Percentiles rank a stretch among this genome's conserved stretches.
Evolutionary conservation across 2,797 vertebrate genomes (phyloP).

Genomic region (Rallus crepitans): DNA sequence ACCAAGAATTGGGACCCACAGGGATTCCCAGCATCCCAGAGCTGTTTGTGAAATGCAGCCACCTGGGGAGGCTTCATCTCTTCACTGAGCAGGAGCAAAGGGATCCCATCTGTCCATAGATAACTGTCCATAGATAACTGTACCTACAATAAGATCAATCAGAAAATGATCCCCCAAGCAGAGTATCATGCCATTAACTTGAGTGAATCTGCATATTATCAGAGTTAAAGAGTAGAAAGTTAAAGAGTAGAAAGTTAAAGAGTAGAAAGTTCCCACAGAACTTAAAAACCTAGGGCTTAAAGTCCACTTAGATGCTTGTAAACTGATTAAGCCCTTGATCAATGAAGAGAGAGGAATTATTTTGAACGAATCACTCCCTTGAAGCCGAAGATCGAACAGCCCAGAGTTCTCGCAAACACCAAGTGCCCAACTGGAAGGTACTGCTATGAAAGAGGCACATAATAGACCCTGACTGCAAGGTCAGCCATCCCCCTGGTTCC

Average conservation of each 20-base stretch:
- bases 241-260: too few relatives aligned
- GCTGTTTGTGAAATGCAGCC: slow-evolving; percentile 50
- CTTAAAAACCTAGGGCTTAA: background rate
- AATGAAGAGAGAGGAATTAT: background rate
- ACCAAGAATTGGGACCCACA: background rate
- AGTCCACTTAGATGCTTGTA: background rate
- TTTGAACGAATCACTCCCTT: background rate
- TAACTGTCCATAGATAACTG: background rate
- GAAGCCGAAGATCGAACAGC: background rate
- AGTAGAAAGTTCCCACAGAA: background rate
- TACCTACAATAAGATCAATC: background rate
- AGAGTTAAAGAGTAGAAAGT: background rate
- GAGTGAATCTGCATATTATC: background rate
- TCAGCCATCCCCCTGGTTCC: background rate
- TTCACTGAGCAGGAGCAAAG: background rate
- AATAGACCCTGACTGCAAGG: background rate
- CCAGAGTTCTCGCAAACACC: background rate
- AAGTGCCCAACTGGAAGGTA: background rate
- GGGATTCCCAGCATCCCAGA: slow-evolving; percentile 47
- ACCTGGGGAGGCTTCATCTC: background rate
- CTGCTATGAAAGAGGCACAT: background rate
- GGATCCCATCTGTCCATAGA: background rate
- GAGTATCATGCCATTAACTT: background rate
- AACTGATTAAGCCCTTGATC: slow-evolving; percentile 11
- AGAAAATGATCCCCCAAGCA: background rate